Percentiles rank a stretch among this genome's conserved stretches.
These are phyloP conservation scores for Mus minutoides DNA, from an alignment of 2,797 vertebrate genomes.

Conservation along the genomic window DNA sequence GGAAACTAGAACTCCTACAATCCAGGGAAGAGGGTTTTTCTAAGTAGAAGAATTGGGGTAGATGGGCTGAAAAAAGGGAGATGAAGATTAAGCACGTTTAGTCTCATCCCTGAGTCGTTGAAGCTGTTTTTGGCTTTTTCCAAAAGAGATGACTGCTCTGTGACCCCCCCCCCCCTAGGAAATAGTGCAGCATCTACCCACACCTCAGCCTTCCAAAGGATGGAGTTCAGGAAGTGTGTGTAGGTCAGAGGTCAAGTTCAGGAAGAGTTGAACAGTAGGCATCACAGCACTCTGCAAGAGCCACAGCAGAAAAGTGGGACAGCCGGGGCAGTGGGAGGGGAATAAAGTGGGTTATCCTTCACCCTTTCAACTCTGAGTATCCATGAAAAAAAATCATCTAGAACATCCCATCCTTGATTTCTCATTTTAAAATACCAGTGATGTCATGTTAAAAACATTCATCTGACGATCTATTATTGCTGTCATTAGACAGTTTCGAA, in stretches of 20 bases:
- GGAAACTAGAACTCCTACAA: not conserved
- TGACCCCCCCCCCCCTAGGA: not conserved
- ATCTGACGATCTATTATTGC: not conserved
- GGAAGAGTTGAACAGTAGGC: not conserved
- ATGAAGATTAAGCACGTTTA: not conserved
- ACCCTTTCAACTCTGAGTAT: not conserved
- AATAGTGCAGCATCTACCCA: not conserved
- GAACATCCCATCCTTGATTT: not conserved
- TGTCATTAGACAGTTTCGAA: not conserved
- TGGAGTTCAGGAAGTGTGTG: no score
- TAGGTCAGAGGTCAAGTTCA: no score
- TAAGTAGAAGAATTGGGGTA: not conserved
- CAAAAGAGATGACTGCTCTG: conserved; percentile 1
- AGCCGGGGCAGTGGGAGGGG: not conserved
- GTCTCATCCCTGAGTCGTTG: not conserved
- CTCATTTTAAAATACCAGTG: conserved; percentile 22
- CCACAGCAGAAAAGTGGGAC: not conserved
- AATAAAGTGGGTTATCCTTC: not conserved
- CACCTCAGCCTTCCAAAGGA: not conserved
- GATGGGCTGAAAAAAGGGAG: not conserved
- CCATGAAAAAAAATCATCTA: not conserved
- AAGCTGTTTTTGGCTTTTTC: not conserved
- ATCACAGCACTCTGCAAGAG: not conserved
- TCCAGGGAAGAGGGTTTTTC: not conserved
- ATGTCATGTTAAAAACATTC: not conserved